phyloP scores from a whole-genome alignment of 2,113 vertebrate species.

The Phrynosoma blainvillii region DNA sequence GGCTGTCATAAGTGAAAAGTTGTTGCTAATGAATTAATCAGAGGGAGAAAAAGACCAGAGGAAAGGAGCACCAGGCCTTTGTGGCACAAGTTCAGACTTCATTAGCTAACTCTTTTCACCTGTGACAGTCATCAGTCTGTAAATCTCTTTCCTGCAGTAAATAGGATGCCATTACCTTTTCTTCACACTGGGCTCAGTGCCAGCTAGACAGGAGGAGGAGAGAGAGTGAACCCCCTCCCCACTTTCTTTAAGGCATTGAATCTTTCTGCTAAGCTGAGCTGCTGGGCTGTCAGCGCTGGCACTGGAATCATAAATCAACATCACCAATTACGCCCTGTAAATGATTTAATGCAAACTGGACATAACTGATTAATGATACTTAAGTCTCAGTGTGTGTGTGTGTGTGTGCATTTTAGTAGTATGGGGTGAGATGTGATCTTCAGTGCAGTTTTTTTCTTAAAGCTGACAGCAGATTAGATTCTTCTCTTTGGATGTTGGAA shows the following conservation, averaged over 20 bases:
- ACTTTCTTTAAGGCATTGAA: neutral
- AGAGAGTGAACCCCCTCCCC: too few relatives aligned
- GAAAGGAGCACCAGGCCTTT: neutral
- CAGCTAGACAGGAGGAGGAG: neutral
- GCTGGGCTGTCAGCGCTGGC: slow-evolving; percentile 7
- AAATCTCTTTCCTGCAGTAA: slow-evolving; percentile 31
- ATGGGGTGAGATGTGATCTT: neutral
- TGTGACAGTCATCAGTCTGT: neutral
- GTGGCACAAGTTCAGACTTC: slow-evolving; percentile 16
- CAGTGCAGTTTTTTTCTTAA: neutral
- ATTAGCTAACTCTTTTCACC: slow-evolving; percentile 14
- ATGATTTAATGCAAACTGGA: slow-evolving; percentile 2
- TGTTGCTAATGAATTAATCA: slow-evolving; percentile 45
- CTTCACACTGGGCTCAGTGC: neutral
- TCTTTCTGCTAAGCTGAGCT: neutral
- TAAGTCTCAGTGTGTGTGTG: slow-evolving; percentile 12
- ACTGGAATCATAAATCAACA: neutral
- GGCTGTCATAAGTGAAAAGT: slow-evolving; percentile 13
- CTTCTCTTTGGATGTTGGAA: neutral
- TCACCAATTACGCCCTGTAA: slow-evolving; percentile 15
- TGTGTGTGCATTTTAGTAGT: neutral
- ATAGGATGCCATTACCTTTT: neutral
- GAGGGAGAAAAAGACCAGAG: neutral
- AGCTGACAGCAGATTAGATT: slow-evolving; percentile 30
- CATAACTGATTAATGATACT: slow-evolving; percentile 14